Percentiles rank a stretch among this genome's conserved stretches.
These are phyloP conservation scores for Narcine bancroftii DNA, from an alignment of 2,113 vertebrate genomes.

Conservation along the genomic window DNA sequence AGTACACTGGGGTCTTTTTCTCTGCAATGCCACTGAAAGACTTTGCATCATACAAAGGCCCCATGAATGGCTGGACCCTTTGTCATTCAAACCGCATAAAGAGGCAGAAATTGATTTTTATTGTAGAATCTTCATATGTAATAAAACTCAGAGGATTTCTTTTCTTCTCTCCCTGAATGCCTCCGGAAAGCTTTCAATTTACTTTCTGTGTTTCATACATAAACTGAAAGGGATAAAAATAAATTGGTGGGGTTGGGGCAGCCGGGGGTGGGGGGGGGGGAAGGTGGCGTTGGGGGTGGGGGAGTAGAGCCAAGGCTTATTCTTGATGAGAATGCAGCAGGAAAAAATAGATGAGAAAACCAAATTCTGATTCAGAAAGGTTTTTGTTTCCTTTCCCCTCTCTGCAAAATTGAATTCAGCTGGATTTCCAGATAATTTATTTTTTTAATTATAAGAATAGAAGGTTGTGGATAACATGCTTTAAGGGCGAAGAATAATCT, in stretches of 20 bases:
- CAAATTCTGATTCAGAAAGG: background rate
- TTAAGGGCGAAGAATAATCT: background rate
- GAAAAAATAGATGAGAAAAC: conserved; percentile 53
- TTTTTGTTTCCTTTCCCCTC: background rate
- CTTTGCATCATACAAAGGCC: conserved; percentile 94
- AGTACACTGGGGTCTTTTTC: conserved; percentile 81
- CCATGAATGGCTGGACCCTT: conserved; percentile 94
- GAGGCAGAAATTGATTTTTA: conserved; percentile 99
- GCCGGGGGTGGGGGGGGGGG: too few species aligned
- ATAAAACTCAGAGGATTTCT: conserved; percentile 99
- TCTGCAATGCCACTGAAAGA: conserved; percentile 88
- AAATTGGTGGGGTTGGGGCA: conserved; percentile 61
- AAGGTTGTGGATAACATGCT: too few species aligned
- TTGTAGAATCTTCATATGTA: conserved; percentile 99
- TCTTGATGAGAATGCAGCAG: conserved; percentile 68
- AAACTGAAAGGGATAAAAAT: conserved; percentile 83
- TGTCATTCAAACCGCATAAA: conserved; percentile 99
- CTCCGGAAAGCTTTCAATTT: conserved; percentile 99
- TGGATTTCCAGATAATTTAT: background rate
- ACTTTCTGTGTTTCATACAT: conserved; percentile 98
- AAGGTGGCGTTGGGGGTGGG: conserved; percentile 49
- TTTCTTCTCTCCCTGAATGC: conserved; percentile 99
- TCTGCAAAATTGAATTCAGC: background rate
- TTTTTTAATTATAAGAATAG: background rate
- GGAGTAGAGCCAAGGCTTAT: conserved; percentile 61